A percentile compares a stretch with the other conserved stretches of the same genome.
Evolutionary conservation across 1,140 invertebrate species (phyloP).

Genomic region (Drosophila obscura): DNA sequence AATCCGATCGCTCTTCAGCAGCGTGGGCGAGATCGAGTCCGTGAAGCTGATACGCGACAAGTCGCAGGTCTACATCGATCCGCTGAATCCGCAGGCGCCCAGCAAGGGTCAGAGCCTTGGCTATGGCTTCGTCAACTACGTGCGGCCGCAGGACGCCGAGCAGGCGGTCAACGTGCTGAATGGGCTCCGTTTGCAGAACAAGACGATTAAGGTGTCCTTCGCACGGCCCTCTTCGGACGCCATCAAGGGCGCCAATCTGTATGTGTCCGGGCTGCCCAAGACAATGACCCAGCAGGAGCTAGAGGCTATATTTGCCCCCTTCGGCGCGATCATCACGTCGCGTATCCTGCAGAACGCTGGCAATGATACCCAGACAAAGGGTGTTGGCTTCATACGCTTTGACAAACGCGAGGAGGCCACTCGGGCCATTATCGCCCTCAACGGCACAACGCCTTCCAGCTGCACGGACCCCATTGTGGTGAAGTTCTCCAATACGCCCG

Average conservation of each 20-base stretch:
- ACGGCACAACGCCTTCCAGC: constrained; percentile 86
- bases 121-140: constrained; percentile 96
- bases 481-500: constrained; percentile 87
- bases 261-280: constrained; percentile 94
- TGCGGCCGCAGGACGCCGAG: constrained; percentile 91
- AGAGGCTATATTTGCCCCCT: constrained; percentile 92
- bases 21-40: constrained; percentile 94
- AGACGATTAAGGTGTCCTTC: constrained; percentile 96
- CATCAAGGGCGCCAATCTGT: constrained; percentile 95
- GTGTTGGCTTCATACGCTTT: constrained; percentile 87
- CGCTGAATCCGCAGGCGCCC: constrained; percentile 79
- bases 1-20: constrained; percentile 92
- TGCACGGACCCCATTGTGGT: constrained; percentile 86
- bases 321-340: constrained; percentile 93
- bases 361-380: constrained; percentile 85
- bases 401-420: constrained; percentile 87
- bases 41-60: constrained; percentile 96
- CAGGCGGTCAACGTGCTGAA: constrained; percentile 95
- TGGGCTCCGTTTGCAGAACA: constrained; percentile 93
- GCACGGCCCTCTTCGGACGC: constrained; percentile 94
- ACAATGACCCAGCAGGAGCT: constrained; percentile 93
- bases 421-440: constrained; percentile 86
- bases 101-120: constrained; percentile 92
- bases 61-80: constrained; percentile 87
- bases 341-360: constrained; percentile 91